These are phyloP conservation scores for Casuarius casuarius DNA, from an alignment of 2,113 vertebrate species.

Conservation along the genomic window DNA sequence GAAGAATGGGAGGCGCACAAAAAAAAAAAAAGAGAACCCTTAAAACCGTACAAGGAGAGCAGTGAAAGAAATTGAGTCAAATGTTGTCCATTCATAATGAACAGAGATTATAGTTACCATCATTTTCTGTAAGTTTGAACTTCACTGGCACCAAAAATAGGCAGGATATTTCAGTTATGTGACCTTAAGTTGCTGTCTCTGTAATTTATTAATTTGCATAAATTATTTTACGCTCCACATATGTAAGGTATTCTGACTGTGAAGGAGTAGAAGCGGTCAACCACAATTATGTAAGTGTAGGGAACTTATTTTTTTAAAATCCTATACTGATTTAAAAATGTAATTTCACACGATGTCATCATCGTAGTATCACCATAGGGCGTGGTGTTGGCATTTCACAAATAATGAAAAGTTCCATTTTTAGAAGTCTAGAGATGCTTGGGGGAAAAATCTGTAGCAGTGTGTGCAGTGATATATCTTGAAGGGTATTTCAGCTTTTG, in stretches of 20 bases:
- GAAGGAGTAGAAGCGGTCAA: not conserved
- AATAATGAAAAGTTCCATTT: not conserved
- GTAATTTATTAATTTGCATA: not conserved
- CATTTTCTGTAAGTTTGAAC: not conserved
- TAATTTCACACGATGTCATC: not conserved
- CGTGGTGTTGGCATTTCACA: not conserved
- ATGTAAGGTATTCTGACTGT: not conserved
- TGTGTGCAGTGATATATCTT: not conserved
- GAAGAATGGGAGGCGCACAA: not conserved
- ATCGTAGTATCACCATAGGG: accelerated
- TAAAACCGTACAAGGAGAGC: not conserved
- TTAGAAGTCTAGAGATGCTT: not conserved
- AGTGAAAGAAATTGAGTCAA: not conserved
- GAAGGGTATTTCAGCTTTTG: not conserved
- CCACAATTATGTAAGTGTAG: not conserved
- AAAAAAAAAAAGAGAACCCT: not conserved
- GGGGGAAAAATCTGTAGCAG: accelerated
- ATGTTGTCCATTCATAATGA: not conserved
- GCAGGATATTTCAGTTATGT: not conserved
- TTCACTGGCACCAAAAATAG: not conserved
- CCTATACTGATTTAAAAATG: accelerated
- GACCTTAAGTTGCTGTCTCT: not conserved
- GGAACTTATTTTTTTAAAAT: not conserved
- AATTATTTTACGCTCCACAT: not conserved
- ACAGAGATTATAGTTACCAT: not conserved